Conservation (phyloP, 2,888 invertebrate species). For the Panorpa germanica region DNA sequence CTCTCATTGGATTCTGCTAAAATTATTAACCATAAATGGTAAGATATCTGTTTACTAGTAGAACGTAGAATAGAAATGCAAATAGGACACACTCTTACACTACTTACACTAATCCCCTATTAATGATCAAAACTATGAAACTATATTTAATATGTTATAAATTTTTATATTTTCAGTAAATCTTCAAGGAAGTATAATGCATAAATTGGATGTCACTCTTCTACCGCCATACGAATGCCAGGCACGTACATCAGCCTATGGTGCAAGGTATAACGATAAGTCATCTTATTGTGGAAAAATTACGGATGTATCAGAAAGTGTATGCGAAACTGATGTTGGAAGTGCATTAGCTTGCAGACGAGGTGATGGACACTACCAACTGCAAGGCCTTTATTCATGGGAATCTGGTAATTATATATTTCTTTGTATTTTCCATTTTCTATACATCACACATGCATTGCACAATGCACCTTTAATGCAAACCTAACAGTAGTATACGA, state of each 20-base stretch:
- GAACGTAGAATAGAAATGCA: no score
- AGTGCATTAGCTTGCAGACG: slow-evolving; percentile 64
- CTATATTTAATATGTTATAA: slow-evolving; percentile 7
- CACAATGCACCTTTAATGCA: no score
- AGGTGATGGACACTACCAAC: slow-evolving; percentile 43
- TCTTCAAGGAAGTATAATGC: slow-evolving; percentile 54
- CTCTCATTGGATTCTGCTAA: no score
- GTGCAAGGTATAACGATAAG: slow-evolving; percentile 33
- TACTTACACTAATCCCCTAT: no score
- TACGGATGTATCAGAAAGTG: slow-evolving; percentile 43
- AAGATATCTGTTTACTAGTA: no score
- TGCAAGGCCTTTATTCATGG: slow-evolving; percentile 58
- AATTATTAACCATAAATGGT: no score
- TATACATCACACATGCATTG: no score
- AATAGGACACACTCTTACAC: no score
- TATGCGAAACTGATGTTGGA: slow-evolving; percentile 65
- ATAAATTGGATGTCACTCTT: slow-evolving; percentile 46
- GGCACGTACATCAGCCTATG: slow-evolving; percentile 17
- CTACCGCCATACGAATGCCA: slow-evolving; percentile 41
- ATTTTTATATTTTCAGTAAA: slow-evolving; percentile 35
- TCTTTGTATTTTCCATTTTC: no score
- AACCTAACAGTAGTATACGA: no score
- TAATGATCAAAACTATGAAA: no score
- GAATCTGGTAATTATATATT: slow-evolving; percentile 45
- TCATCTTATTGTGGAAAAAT: slow-evolving; percentile 52